Percentiles rank a stretch among this genome's conserved stretches.
Evolutionary conservation across 2,113 vertebrate genomes (phyloP).

Genomic region (Ailuropoda melanoleuca): DNA sequence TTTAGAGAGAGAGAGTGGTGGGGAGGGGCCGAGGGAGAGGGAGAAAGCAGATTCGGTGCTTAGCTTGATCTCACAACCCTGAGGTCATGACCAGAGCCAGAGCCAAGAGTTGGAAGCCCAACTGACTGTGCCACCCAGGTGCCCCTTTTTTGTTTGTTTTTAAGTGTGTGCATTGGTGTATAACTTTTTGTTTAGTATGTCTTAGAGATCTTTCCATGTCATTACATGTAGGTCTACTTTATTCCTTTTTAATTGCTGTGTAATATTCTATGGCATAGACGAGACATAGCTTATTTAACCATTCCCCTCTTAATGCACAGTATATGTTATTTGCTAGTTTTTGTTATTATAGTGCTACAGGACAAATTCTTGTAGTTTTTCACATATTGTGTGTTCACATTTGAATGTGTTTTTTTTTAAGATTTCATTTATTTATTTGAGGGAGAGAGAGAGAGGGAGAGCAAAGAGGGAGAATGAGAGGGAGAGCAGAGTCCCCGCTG

Average conservation of each 20-base stretch:
- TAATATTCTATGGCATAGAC: not conserved
- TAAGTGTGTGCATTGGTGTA: not conserved
- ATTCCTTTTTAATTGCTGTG: not conserved
- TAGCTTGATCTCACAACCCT: not conserved
- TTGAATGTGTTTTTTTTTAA: not conserved
- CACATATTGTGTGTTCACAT: not conserved
- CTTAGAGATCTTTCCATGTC: not conserved
- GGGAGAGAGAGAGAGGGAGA: not conserved
- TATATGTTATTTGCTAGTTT: conserved; percentile 4
- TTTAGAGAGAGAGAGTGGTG: not conserved
- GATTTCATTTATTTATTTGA: not conserved
- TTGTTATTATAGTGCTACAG: not conserved
- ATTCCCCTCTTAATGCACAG: not conserved
- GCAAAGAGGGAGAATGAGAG: not conserved
- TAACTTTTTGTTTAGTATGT: not conserved
- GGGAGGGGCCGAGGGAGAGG: not conserved
- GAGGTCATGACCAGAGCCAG: not conserved
- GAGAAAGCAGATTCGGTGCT: not conserved
- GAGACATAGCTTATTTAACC: not conserved
- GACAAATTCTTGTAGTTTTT: not conserved
- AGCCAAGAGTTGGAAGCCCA: not conserved
- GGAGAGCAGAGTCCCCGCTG: not conserved
- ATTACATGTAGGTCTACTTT: not conserved
- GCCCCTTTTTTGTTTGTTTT: not conserved
- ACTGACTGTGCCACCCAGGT: not conserved